Base-by-base conservation (phyloP, 1,140 invertebrate species). In the Drosophila lowei region DNA sequence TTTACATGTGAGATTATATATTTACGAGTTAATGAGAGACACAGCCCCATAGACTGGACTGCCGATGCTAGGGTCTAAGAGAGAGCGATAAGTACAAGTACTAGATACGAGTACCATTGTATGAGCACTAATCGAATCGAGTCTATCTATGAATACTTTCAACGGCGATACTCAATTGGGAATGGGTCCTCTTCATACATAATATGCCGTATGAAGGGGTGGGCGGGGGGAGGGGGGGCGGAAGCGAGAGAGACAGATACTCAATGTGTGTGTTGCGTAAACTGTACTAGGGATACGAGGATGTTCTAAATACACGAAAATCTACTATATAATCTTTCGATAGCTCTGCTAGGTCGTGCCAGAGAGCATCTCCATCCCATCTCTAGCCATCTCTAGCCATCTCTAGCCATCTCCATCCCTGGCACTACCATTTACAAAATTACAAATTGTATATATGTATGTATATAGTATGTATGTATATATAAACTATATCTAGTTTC, bases 71-170 rank as follows among this genome's bases (percentile, higher is more conserved):
- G 0, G 11, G 11, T 13, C 34, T 38, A 38, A 38, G 34, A 38
- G 34, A 38, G 34, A 38, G 30, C 30, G 30, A 30, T 30, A 9
- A 2, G 11, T 38, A 13, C 34, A 38, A 38, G 30, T 34, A 3
- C 30, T 34, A 34, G 30, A 11, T 11, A 34, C 30, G 9, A 34
- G 30, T 34, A 34, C 30, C 9, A 34, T 23, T 55, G 18, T 9
- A 68, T 67, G 65, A 68, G 41, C 50, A 42, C 52, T 70, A 68
- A 42, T 56, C 34, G 63, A 44, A 56, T 68, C 62, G 65, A 68
- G 30, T 67, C 49, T 55, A 68, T 6, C 63, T 55, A 41, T n/a
- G 5, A 48, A 15, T 64, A 61, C 34, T 5, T 38, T 13, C 34
- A 38, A 38, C 34, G 34, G 23, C 23, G 23, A 5, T 25, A 25